phyloP scores from a whole-genome alignment of 2,888 invertebrate genomes.

The Stratiomys singularior region DNA sequence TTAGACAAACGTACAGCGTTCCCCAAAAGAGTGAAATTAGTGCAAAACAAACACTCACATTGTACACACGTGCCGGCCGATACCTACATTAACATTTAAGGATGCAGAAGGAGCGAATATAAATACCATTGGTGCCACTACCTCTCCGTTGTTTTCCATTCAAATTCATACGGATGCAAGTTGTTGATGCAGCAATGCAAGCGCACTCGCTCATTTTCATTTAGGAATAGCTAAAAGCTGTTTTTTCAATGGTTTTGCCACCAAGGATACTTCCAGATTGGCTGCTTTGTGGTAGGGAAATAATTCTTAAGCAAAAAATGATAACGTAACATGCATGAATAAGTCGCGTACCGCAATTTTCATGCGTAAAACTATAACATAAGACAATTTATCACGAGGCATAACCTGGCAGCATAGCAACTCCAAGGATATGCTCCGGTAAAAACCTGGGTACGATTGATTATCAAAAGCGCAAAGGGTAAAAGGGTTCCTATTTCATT shows the following conservation, averaged over 20 bases:
- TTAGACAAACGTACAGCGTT: neutral
- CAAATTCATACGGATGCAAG: neutral
- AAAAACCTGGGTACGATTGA: no score
- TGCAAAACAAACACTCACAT: conserved; percentile 11
- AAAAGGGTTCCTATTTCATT: no score
- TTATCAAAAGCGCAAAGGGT: no score
- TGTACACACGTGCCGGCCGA: neutral
- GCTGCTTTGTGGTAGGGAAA: neutral
- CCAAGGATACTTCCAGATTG: neutral
- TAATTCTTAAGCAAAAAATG: no score
- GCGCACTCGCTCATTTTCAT: neutral
- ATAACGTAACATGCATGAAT: no score
- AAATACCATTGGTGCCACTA: neutral
- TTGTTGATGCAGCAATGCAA: neutral
- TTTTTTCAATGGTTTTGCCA: neutral
- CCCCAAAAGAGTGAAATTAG: neutral
- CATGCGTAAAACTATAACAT: no score
- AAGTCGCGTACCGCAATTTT: no score
- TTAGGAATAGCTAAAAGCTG: conserved; percentile 41
- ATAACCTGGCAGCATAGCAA: no score
- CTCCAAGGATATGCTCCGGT: no score
- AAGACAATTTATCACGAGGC: no score
- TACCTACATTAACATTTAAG: neutral
- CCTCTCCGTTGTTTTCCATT: neutral
- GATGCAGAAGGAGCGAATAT: neutral